Conservation (phyloP, 2,113 vertebrate species). For the Archocentrus centrarchus region DNA sequence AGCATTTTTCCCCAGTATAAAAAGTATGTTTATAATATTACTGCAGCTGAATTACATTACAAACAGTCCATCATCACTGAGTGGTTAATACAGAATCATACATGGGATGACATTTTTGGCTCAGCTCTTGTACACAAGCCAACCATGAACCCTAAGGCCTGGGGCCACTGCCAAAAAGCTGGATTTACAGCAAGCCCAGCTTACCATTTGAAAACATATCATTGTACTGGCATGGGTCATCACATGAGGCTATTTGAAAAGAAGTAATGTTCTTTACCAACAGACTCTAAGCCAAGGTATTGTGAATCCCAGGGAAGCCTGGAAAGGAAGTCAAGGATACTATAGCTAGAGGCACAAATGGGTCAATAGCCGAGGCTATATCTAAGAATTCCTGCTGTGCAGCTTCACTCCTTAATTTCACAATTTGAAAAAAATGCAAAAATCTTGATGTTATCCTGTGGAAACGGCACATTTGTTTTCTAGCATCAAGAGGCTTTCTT, state of each 20-base stretch:
- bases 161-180: slow-evolving; percentile 47
- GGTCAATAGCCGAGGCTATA: slow-evolving; percentile 20
- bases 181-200: slow-evolving; percentile 56
- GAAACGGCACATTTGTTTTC: slow-evolving; percentile 31
- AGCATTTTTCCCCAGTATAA: neutral
- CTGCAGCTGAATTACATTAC: neutral
- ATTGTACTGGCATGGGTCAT: slow-evolving; percentile 42
- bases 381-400: slow-evolving; percentile 39
- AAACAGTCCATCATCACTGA: slow-evolving; percentile 39
- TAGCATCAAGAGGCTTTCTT: slow-evolving; percentile 28
- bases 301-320: slow-evolving; percentile 14
- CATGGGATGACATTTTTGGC: slow-evolving; percentile 38
- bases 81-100: slow-evolving; percentile 43
- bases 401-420: slow-evolving; percentile 28
- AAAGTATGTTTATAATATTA: neutral
- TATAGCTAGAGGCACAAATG: slow-evolving; percentile 30
- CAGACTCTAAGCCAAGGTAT: slow-evolving; percentile 27
- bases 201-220: slow-evolving; percentile 57
- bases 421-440: neutral
- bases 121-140: slow-evolving; percentile 34
- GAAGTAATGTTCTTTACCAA: slow-evolving; percentile 49
- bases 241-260: slow-evolving; percentile 55
- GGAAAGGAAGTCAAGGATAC: slow-evolving; percentile 7
- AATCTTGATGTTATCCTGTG: slow-evolving; percentile 36
- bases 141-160: slow-evolving; percentile 41